phyloP scores from a whole-genome alignment of 2,113 vertebrate genomes.

The Corvus hawaiiensis region DNA sequence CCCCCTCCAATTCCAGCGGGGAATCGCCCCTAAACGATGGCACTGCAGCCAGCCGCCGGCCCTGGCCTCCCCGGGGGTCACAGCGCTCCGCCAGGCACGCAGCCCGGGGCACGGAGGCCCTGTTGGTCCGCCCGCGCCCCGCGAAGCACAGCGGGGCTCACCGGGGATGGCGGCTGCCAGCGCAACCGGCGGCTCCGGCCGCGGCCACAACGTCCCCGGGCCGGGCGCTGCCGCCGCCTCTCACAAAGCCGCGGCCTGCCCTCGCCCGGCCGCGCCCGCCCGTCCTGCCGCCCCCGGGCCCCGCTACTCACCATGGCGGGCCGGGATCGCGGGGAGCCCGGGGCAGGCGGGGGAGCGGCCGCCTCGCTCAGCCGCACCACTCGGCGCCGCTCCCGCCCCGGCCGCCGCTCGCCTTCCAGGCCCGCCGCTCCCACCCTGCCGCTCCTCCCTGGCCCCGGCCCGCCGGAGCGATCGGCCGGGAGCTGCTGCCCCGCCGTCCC shows the following conservation, averaged over 20 bases:
- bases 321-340: background rate
- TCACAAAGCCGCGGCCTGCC: background rate
- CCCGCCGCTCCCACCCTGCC: background rate
- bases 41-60: background rate
- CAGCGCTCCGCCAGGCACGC: background rate
- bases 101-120: background rate
- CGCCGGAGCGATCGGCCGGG: background rate
- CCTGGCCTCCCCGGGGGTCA: background rate
- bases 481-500: background rate
- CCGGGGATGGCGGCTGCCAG: background rate
- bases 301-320: background rate
- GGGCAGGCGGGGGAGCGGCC: background rate
- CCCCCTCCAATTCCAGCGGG: background rate
- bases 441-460: background rate
- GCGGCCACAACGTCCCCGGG: background rate
- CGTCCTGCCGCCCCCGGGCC: background rate
- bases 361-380: background rate
- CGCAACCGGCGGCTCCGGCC: background rate
- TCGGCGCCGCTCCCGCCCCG: background rate
- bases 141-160: background rate
- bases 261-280: background rate
- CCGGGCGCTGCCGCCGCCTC: background rate
- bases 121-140: background rate
- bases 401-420: background rate
- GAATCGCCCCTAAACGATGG: background rate